Conservation (phyloP, 2,888 invertebrate genomes). For the Drosophila paramelanica region DNA sequence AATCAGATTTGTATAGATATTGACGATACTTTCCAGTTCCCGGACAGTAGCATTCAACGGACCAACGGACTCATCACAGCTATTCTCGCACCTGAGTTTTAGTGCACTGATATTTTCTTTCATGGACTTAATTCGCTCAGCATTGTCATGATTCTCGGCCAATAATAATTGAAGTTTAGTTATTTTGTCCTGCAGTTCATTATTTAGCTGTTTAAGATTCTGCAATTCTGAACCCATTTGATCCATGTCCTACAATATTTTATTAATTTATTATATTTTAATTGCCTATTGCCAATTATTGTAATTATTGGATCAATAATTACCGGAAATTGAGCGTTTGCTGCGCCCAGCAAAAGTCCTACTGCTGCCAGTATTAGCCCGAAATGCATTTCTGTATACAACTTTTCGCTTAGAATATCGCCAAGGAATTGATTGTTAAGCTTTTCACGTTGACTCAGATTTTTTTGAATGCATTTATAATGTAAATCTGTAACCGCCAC, state of each 20-base stretch:
- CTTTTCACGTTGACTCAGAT: background rate
- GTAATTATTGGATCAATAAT: background rate
- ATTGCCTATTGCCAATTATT: too few relatives aligned
- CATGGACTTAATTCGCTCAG: too few relatives aligned
- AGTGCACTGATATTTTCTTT: too few relatives aligned
- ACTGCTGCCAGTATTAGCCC: background rate
- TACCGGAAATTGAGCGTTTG: background rate
- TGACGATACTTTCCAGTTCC: background rate
- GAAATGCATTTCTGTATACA: background rate
- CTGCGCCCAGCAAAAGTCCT: background rate
- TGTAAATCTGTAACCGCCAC: constrained; percentile 1
- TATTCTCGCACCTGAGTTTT: too few relatives aligned
- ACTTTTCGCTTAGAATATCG: background rate
- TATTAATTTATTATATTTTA: background rate
- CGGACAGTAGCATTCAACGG: background rate
- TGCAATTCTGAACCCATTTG: background rate
- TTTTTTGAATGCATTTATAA: background rate
- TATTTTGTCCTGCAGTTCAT: too few relatives aligned
- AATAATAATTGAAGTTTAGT: too few relatives aligned
- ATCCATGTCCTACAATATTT: background rate
- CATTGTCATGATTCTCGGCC: too few relatives aligned
- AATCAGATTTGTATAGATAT: background rate
- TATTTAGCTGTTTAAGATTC: too few relatives aligned
- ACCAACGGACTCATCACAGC: too few relatives aligned
- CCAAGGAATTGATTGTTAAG: background rate